Evolutionary conservation across 2,888 invertebrate species (phyloP).

Genomic region (Drosophila fulvimacula): DNA sequence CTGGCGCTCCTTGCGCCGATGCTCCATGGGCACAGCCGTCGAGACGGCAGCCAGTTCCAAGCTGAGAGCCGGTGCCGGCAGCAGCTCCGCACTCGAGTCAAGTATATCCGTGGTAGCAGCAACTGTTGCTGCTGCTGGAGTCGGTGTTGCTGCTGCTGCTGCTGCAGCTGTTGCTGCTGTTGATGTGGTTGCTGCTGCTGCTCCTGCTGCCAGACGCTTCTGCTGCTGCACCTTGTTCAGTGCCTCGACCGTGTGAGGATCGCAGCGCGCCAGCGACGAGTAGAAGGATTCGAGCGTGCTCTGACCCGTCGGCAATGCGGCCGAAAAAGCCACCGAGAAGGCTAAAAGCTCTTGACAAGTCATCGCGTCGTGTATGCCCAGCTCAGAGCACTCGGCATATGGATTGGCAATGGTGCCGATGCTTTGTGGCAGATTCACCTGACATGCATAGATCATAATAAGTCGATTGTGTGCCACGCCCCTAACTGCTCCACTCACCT

Average conservation of each 20-base stretch:
- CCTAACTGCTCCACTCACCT: conserved; percentile 84
- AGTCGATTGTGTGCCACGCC: neutral
- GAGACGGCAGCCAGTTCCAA: conserved; percentile 51
- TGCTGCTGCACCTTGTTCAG: conserved; percentile 79
- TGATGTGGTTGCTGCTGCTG: conserved; percentile 67
- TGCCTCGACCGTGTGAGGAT: conserved; percentile 84
- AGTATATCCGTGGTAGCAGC: conserved; percentile 26
- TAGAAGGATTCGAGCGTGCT: conserved; percentile 93
- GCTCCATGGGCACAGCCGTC: conserved; percentile 41
- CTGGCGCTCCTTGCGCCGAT: conserved; percentile 13
- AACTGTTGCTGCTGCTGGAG: conserved; percentile 14
- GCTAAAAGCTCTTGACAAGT: conserved; percentile 95
- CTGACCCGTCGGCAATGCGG: conserved; percentile 95
- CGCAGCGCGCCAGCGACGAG: conserved; percentile 91
- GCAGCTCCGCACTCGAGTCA: neutral
- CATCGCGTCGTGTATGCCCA: conserved; percentile 85
- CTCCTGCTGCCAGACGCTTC: conserved; percentile 75
- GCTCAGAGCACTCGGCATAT: conserved; percentile 86
- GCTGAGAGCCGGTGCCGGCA: conserved; percentile 13
- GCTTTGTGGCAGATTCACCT: conserved; percentile 85
- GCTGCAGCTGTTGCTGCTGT: conserved; percentile 19
- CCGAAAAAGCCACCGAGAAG: conserved; percentile 95
- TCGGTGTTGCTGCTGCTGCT: conserved; percentile 25
- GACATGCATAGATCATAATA: neutral
- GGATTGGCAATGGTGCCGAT: conserved; percentile 84